Percentiles rank a stretch among this genome's conserved stretches.
These are phyloP conservation scores for Maccullochella peelii DNA, from an alignment of 2,113 vertebrate genomes.

Conservation along the genomic window DNA sequence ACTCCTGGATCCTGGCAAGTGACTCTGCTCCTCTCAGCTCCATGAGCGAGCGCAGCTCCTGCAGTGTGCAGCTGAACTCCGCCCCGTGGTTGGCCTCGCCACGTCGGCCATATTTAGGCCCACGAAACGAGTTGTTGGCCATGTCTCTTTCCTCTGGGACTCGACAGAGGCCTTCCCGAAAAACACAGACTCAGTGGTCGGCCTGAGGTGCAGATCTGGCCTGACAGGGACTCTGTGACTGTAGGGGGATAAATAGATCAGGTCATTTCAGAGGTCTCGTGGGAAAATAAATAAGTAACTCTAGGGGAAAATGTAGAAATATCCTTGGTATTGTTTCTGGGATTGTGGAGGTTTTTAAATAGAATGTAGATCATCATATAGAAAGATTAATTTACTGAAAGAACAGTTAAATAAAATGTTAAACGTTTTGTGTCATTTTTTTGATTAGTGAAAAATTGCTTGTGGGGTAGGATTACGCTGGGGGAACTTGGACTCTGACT, in stretches of 20 bases:
- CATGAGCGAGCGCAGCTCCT: conserved; percentile 94
- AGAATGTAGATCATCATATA: no score
- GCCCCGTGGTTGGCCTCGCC: conserved; percentile 89
- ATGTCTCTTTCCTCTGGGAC: conserved; percentile 84
- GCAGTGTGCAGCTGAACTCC: conserved; percentile 90
- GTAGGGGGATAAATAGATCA: not conserved
- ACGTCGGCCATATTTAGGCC: conserved; percentile 88
- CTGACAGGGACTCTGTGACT: conserved; percentile 64
- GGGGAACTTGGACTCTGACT: no score
- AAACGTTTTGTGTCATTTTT: no score
- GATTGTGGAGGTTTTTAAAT: no score
- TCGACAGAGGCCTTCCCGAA: conserved; percentile 78
- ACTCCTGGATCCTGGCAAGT: conserved; percentile 89
- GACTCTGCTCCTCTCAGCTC: conserved; percentile 92
- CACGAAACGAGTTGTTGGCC: conserved; percentile 93
- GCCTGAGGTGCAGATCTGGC: conserved; percentile 43
- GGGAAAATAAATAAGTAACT: not conserved
- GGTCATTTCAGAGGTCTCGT: not conserved
- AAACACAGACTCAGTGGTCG: conserved; percentile 62
- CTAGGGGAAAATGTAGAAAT: not conserved
- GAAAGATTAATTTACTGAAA: no score
- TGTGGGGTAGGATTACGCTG: no score
- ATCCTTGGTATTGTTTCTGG: no score
- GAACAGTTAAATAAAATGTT: no score
- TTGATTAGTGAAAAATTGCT: no score